Percentiles rank a stretch among this genome's conserved stretches.
These are phyloP conservation scores for Sarcophaga subvicina DNA, from an alignment of 2,888 invertebrate species.

Conservation along the genomic window DNA sequence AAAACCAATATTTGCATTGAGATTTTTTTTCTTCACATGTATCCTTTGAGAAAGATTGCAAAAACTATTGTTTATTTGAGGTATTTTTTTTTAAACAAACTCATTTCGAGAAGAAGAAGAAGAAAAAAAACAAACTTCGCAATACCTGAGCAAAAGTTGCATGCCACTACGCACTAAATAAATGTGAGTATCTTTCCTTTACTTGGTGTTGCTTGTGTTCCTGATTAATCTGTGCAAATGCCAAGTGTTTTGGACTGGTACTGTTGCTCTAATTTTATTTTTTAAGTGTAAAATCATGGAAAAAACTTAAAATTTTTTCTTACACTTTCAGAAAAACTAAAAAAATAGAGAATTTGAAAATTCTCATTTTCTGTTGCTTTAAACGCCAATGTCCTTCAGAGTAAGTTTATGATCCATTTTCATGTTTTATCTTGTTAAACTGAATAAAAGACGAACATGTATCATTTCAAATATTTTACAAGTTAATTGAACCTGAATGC, in stretches of 20 bases:
- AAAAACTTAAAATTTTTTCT: slow-evolving; percentile 17
- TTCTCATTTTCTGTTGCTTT: no score
- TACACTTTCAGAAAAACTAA: slow-evolving; percentile 51
- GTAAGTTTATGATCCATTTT: no score
- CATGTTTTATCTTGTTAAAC: no score
- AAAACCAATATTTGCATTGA: slow-evolving; percentile 68
- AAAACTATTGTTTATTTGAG: slow-evolving; percentile 52
- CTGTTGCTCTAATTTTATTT: slow-evolving; percentile 57
- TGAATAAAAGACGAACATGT: neutral
- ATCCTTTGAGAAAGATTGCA: neutral
- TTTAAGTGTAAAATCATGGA: slow-evolving; percentile 16
- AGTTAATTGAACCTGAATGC: neutral
- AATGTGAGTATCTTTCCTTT: slow-evolving; percentile 19
- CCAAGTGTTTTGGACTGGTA: slow-evolving; percentile 17
- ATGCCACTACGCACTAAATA: slow-evolving; percentile 69
- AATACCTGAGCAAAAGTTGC: slow-evolving; percentile 63
- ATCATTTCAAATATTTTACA: neutral
- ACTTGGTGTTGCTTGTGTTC: neutral
- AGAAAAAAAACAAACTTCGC: no score
- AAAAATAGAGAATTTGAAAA: no score
- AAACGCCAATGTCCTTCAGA: no score
- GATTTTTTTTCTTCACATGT: slow-evolving; percentile 35
- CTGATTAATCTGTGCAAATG: slow-evolving; percentile 59
- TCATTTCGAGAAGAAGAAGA: no score
- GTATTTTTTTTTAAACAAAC: slow-evolving; percentile 8